These are phyloP conservation scores for Ditylenchus weischeri DNA, from an alignment of 2,888 invertebrate species.

Conservation along the genomic window DNA sequence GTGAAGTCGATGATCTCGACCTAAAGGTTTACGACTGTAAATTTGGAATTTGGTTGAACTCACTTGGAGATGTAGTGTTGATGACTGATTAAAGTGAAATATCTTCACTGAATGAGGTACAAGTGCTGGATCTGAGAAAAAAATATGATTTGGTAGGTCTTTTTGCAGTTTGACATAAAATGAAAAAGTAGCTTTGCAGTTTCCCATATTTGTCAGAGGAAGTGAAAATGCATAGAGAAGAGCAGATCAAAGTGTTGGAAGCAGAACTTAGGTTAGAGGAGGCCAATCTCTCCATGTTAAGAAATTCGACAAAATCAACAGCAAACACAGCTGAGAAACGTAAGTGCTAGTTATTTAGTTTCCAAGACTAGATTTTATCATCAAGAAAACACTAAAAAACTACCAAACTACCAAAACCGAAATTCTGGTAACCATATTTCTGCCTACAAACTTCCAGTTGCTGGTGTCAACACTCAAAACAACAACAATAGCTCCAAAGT, in stretches of 20 bases:
- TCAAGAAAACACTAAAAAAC: constrained; percentile 9
- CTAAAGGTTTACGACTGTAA: constrained; percentile 55
- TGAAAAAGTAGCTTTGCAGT: constrained; percentile 31
- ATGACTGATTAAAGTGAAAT: constrained; percentile 57
- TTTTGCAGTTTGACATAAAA: background rate
- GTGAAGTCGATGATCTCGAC: constrained; percentile 43
- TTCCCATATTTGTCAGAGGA: constrained; percentile 35
- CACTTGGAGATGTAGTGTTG: constrained; percentile 40
- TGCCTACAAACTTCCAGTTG: constrained; percentile 47
- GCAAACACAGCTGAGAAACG: constrained; percentile 17
- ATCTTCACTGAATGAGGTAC: constrained; percentile 53
- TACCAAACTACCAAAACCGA: background rate
- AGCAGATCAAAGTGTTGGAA: constrained; percentile 42
- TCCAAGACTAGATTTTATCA: background rate
- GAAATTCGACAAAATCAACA: constrained; percentile 61
- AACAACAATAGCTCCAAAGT: background rate
- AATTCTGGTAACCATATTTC: constrained; percentile 14
- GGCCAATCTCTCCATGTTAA: constrained; percentile 88
- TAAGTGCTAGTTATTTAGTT: background rate
- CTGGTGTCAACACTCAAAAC: constrained; percentile 18
- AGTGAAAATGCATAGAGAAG: constrained; percentile 33
- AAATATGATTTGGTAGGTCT: constrained; percentile 47
- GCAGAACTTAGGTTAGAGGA: constrained; percentile 69
- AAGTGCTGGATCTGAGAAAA: constrained; percentile 45
- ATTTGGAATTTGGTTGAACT: constrained; percentile 40